Percentiles rank a stretch among this genome's conserved stretches.
phyloP scores from a whole-genome alignment of 2,888 invertebrate genomes.

The Eupithecia pulchellata region DNA sequence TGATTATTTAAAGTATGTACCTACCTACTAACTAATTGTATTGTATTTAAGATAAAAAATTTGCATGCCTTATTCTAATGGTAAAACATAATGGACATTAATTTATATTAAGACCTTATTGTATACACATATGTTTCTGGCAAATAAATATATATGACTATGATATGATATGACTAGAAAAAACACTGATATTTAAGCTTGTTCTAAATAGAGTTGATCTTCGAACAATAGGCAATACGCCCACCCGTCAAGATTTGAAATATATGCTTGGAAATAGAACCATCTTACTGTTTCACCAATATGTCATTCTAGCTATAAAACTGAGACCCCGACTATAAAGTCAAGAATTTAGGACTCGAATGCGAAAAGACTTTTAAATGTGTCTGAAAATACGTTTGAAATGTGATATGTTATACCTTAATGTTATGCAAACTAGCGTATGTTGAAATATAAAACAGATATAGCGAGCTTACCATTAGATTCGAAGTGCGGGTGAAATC shows the following conservation, averaged over 20 bases:
- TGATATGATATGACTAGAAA: too few species aligned
- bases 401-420: constrained; percentile 24
- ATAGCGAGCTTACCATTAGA: constrained; percentile 67
- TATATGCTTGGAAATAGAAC: constrained; percentile 11
- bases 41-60: too few species aligned
- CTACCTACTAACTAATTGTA: too few species aligned
- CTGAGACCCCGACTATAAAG: constrained; percentile 12
- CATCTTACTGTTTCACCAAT: constrained; percentile 18
- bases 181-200: constrained; percentile 7
- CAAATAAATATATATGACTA: too few species aligned
- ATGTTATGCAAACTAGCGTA: constrained; percentile 27
- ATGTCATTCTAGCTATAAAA: constrained; percentile 22
- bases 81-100: too few species aligned
- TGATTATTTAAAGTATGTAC: too few species aligned
- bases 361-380: constrained; percentile 11
- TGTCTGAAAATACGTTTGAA: constrained; percentile 17
- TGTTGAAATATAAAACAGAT: constrained; percentile 56
- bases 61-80: too few species aligned
- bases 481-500: constrained; percentile 58
- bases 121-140: too few species aligned
- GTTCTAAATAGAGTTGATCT: constrained; percentile 8
- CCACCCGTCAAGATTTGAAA: constrained; percentile 20
- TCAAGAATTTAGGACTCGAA: constrained; percentile 21
- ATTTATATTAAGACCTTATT: too few species aligned
- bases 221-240: constrained; percentile 12